phyloP scores from a whole-genome alignment of 2,888 invertebrate genomes.

The Idaea straminata region DNA sequence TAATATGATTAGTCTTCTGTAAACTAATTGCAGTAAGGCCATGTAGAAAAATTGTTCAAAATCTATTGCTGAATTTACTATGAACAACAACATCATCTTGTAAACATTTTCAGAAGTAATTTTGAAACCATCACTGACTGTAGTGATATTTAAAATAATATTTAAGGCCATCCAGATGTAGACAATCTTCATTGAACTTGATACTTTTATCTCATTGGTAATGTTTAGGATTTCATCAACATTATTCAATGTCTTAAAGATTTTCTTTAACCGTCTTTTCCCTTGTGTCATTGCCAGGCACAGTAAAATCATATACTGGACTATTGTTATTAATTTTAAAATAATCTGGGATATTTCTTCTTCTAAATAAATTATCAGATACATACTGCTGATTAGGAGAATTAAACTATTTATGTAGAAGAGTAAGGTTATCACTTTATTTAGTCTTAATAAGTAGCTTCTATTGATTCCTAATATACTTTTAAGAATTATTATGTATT shows the following conservation, averaged over 20 bases:
- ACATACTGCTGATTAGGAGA: too few relatives aligned
- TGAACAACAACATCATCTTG: neutral
- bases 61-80: slow-evolving; percentile 44
- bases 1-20: slow-evolving; percentile 46
- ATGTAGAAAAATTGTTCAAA: slow-evolving; percentile 51
- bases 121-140: neutral
- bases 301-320: too few relatives aligned
- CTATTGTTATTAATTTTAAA: too few relatives aligned
- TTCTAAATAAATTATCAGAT: too few relatives aligned
- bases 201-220: neutral
- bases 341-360: too few relatives aligned
- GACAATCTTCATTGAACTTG: neutral
- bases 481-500: too few relatives aligned
- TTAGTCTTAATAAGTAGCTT: too few relatives aligned
- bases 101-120: neutral
- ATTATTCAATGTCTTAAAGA: neutral
- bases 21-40: slow-evolving; percentile 42
- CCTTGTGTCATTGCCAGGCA: too few relatives aligned
- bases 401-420: too few relatives aligned
- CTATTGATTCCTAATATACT: too few relatives aligned
- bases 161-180: neutral
- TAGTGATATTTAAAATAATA: neutral
- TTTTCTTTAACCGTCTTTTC: neutral
- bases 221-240: neutral
- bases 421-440: too few relatives aligned